Conservation (phyloP, 92 coral and sea anemone species). For the Metridium senile region DNA sequence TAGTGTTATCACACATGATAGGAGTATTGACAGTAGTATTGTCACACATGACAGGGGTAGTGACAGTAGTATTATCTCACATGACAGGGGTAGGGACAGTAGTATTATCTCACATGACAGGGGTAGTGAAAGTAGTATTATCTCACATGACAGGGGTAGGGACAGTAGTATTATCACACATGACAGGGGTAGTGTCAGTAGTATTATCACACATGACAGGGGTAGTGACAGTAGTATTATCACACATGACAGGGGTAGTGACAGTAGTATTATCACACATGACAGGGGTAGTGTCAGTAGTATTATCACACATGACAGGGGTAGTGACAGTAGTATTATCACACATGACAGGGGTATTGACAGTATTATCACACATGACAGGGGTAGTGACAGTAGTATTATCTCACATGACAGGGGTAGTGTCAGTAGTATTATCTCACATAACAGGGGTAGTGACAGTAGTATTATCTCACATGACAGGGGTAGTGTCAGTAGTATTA, state of each 20-base stretch:
- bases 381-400: background rate
- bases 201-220: too few species aligned
- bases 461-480: constrained; percentile 23
- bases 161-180: background rate
- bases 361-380: constrained; percentile 1
- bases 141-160: constrained; percentile 25
- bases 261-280: too few species aligned
- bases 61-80: constrained; percentile 20
- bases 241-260: constrained; percentile 1
- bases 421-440: background rate
- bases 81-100: background rate
- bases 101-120: background rate
- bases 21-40: background rate
- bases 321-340: background rate
- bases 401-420: constrained; percentile 22
- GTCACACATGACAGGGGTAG: constrained; percentile 1
- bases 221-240: background rate
- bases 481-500: background rate
- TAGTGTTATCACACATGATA: too few species aligned
- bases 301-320: background rate
- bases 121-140: background rate
- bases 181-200: background rate
- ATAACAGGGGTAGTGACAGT: constrained; percentile 2
- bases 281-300: background rate
- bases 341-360: background rate